Percentiles rank a stretch among this genome's conserved stretches.
phyloP scores from a whole-genome alignment of 2,113 vertebrate genomes.

The Corydoras maculifer region DNA sequence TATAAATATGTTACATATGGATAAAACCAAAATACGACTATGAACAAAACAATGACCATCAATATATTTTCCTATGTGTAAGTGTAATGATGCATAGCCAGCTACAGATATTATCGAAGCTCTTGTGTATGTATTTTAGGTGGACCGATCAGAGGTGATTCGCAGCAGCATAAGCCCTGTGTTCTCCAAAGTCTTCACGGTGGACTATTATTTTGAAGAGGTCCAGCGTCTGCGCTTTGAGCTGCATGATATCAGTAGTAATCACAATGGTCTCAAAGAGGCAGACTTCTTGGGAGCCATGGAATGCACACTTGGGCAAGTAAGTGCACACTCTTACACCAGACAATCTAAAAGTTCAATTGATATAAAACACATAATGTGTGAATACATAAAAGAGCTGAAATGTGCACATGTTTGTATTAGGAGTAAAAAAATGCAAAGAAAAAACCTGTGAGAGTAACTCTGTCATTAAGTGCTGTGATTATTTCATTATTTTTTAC shows the following conservation, averaged over 20 bases:
- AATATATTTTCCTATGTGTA: not conserved
- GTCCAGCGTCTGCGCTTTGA: slow-evolving; percentile 92
- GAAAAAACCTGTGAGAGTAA: not conserved
- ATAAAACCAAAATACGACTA: no score
- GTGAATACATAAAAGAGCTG: not conserved
- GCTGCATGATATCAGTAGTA: slow-evolving; percentile 92
- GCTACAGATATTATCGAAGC: not conserved
- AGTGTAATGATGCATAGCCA: not conserved
- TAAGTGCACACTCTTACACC: slow-evolving; percentile 48
- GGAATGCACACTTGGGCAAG: slow-evolving; percentile 96
- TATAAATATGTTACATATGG: no score
- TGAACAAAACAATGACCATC: no score
- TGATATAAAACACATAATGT: not conserved
- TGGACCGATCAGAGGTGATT: slow-evolving; percentile 95
- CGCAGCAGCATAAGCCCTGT: slow-evolving; percentile 87
- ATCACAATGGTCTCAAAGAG: slow-evolving; percentile 91
- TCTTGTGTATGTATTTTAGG: slow-evolving; percentile 61
- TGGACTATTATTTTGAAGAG: slow-evolving; percentile 97
- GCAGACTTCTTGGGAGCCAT: slow-evolving; percentile 90
- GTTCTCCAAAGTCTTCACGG: slow-evolving; percentile 92
- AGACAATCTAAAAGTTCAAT: not conserved
- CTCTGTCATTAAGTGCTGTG: no score
- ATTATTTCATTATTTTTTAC: no score
- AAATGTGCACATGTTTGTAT: not conserved
- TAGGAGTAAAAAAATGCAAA: not conserved